Evolutionary conservation across 2,888 invertebrate species (phyloP).

Genomic region (Xestia ashworthii): DNA sequence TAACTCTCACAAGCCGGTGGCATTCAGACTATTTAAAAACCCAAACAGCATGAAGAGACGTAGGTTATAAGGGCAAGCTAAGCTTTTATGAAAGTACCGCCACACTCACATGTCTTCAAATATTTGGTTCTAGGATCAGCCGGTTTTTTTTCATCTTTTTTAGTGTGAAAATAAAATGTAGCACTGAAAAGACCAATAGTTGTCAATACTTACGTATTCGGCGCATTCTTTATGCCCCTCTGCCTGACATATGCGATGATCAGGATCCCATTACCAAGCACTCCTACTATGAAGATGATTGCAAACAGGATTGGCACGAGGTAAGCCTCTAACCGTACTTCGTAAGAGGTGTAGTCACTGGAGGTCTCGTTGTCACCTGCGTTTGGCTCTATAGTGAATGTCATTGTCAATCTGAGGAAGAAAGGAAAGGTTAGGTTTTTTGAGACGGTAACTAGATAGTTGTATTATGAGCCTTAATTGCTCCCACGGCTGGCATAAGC

Average conservation of each 20-base stretch:
- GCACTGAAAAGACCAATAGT: background rate
- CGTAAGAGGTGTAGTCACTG: conserved; percentile 91
- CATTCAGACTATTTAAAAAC: too few species aligned
- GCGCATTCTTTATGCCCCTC: conserved; percentile 95
- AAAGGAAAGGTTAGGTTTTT: conserved; percentile 18
- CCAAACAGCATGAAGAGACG: background rate
- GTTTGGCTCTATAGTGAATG: conserved; percentile 58
- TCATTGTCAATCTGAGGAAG: conserved; percentile 73
- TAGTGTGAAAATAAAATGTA: background rate
- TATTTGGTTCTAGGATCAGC: background rate
- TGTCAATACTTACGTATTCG: conserved; percentile 93
- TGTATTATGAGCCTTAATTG: too few species aligned
- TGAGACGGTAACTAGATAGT: too few species aligned
- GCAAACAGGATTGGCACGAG: conserved; percentile 95
- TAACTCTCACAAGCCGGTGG: too few species aligned
- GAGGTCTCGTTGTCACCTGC: conserved; percentile 77
- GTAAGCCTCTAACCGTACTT: conserved; percentile 94
- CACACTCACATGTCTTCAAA: too few species aligned
- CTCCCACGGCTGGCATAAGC: too few species aligned
- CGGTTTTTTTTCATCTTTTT: background rate
- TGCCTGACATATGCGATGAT: conserved; percentile 95
- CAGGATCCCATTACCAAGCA: conserved; percentile 95
- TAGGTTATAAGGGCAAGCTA: too few species aligned
- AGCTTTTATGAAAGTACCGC: too few species aligned
- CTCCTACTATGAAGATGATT: conserved; percentile 95